Conservation (phyloP, 1,140 invertebrate species). For the Pentalonia nigronervosa region DNA sequence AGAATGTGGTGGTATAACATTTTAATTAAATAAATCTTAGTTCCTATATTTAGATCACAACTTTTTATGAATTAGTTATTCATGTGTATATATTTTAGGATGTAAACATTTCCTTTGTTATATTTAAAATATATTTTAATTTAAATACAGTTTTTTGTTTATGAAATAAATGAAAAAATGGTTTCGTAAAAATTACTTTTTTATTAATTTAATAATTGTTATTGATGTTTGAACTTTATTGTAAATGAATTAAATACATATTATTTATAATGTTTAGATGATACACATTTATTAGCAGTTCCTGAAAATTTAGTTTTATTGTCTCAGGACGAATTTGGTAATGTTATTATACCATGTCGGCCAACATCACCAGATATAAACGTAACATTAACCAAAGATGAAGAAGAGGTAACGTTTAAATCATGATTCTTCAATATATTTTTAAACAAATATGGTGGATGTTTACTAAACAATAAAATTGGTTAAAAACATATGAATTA, state of each 20-base stretch:
- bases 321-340: constrained; percentile 61
- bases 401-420: constrained; percentile 48
- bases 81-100: neutral
- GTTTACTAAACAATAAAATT: neutral
- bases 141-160: neutral
- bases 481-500: neutral
- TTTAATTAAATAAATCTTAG: neutral
- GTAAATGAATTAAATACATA: neutral
- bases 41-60: neutral
- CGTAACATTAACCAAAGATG: constrained; percentile 65
- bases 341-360: constrained; percentile 72
- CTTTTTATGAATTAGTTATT: neutral
- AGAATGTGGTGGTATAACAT: neutral
- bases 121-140: constrained; percentile 18
- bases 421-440: neutral
- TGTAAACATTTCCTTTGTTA: neutral
- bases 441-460: neutral
- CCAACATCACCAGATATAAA: constrained; percentile 72
- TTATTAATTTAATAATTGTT: neutral
- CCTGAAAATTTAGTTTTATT: constrained; percentile 50
- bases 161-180: neutral
- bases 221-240: neutral
- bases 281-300: constrained; percentile 58
- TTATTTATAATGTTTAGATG: constrained; percentile 46
- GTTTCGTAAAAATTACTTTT: neutral